phyloP scores from a whole-genome alignment of 2,113 vertebrate species.

The Choloepus hoffmanni region DNA sequence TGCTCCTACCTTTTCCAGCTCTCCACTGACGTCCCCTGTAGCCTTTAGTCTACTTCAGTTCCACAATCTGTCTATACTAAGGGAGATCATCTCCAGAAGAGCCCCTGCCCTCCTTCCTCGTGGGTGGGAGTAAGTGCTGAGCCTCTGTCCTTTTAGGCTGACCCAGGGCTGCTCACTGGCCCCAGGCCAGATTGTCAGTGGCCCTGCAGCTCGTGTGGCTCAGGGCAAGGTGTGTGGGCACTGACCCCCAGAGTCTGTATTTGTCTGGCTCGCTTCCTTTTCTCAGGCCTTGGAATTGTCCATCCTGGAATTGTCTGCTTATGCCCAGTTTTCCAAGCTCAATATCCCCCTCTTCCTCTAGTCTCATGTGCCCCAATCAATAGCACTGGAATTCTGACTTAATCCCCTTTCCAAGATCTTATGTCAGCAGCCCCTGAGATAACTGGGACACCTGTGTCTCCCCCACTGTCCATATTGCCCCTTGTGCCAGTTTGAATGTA shows the following conservation, averaged over 20 bases:
- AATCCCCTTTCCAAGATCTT: conserved; percentile 24
- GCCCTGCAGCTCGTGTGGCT: background rate
- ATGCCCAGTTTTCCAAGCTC: background rate
- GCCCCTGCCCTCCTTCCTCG: background rate
- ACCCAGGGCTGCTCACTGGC: no score
- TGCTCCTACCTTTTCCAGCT: background rate
- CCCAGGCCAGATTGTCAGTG: background rate
- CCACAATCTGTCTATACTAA: background rate
- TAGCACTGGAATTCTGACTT: background rate
- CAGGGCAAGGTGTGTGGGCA: background rate
- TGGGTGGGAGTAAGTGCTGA: background rate
- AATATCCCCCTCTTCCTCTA: background rate
- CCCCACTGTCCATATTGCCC: background rate
- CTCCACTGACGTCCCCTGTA: background rate
- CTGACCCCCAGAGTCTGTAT: background rate
- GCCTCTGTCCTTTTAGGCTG: background rate
- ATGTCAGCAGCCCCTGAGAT: background rate
- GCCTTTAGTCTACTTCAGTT: background rate
- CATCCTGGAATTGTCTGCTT: background rate
- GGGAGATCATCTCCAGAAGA: background rate
- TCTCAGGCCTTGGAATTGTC: background rate
- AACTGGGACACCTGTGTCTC: background rate
- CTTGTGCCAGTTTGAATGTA: background rate
- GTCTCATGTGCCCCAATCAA: background rate
- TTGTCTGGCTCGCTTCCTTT: background rate